Conservation (phyloP, 2,888 invertebrate species). For the Amphipoea lucens region DNA sequence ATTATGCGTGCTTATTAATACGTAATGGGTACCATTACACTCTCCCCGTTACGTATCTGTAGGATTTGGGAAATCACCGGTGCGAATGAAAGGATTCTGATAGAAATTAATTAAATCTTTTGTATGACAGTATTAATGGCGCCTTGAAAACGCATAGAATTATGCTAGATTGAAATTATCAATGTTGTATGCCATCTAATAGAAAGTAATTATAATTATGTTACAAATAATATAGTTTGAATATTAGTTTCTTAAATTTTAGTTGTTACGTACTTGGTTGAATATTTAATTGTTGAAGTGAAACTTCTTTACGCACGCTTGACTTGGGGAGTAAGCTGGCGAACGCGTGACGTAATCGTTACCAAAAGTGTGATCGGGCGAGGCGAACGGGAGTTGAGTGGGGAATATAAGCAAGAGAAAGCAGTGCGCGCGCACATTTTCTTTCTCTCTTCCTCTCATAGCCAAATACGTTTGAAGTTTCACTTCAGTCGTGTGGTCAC, state of each 20-base stretch:
- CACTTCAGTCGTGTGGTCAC: no score
- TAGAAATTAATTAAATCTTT: constrained; percentile 57
- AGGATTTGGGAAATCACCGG: constrained; percentile 18
- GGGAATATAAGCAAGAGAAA: no score
- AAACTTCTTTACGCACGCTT: no score
- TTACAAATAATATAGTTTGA: background rate
- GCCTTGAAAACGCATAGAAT: constrained; percentile 11
- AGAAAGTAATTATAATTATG: background rate
- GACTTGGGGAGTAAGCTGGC: no score
- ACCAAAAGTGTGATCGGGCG: no score
- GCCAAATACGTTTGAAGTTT: no score
- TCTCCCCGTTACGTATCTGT: constrained; percentile 12
- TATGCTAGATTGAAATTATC: constrained; percentile 14
- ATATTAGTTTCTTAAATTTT: background rate
- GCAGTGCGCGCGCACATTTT: no score
- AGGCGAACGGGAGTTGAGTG: no score
- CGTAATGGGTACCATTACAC: constrained; percentile 41
- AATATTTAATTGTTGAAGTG: background rate
- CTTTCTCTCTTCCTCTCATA: no score
- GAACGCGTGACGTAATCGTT: no score
- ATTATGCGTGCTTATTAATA: constrained; percentile 52
- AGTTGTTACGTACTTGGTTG: background rate
- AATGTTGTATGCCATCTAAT: background rate
- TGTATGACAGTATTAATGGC: constrained; percentile 18
- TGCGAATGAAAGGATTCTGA: constrained; percentile 41